Conservation (phyloP, 1,140 invertebrate species). For the Caligus rogercresseyi region DNA sequence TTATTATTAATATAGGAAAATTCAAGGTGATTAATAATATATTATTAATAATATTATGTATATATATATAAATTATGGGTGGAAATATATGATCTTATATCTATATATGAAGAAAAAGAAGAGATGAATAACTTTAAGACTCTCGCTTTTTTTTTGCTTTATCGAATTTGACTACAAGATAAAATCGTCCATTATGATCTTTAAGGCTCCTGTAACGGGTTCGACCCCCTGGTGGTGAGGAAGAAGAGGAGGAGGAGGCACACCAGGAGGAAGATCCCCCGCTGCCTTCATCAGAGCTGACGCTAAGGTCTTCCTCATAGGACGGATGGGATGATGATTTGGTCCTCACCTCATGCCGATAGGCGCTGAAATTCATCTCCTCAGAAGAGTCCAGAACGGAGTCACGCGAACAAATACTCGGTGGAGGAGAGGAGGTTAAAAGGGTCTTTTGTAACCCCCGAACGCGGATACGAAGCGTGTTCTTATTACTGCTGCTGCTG, state of each 20-base stretch:
- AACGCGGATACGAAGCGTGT: background rate
- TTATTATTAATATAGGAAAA: background rate
- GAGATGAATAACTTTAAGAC: background rate
- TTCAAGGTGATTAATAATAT: background rate
- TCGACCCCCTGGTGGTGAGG: background rate
- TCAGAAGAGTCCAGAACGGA: background rate
- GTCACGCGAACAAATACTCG: background rate
- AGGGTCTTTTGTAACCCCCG: background rate
- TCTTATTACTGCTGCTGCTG: background rate
- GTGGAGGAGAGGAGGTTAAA: background rate
- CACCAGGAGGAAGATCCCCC: background rate
- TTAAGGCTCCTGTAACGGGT: conserved; percentile 6
- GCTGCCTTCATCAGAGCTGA: background rate
- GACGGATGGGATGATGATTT: no score
- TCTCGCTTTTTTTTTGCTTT: background rate
- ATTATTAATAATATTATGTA: background rate
- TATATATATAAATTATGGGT: background rate
- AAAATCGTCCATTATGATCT: conserved; percentile 13
- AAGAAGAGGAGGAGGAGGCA: conserved; percentile 3
- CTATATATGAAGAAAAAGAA: background rate
- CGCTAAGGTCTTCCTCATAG: background rate
- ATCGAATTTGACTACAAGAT: conserved; percentile 10
- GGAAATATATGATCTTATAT: background rate
- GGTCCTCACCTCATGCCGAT: background rate
- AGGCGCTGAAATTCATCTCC: background rate